These are phyloP conservation scores for Argopecten irradians DNA, from an alignment of 1,140 invertebrate genomes.

Conservation along the genomic window DNA sequence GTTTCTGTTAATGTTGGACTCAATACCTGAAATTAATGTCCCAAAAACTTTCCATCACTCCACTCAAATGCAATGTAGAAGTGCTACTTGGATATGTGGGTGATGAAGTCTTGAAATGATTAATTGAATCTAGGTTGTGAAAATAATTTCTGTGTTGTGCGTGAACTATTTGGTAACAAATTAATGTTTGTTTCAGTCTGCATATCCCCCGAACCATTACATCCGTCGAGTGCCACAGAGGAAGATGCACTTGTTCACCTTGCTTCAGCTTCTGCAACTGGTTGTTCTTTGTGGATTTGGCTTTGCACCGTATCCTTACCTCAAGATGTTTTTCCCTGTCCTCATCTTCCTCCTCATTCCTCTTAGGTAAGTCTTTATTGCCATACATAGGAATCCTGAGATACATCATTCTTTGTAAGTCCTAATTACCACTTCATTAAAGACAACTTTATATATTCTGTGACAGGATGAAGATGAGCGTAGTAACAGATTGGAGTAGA, in stretches of 20 bases:
- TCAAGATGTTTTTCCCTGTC: slow-evolving; percentile 84
- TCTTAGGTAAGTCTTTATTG: slow-evolving; percentile 78
- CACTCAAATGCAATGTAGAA: too few species aligned
- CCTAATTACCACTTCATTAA: not conserved
- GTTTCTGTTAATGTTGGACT: too few species aligned
- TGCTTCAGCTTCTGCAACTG: slow-evolving; percentile 82
- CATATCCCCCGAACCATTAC: slow-evolving; percentile 85
- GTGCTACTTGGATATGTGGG: too few species aligned
- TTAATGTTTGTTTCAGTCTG: slow-evolving; percentile 77
- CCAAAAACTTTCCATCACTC: too few species aligned
- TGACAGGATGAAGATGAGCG: not conserved
- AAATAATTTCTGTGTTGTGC: too few species aligned
- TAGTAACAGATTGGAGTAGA: not conserved
- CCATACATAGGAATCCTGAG: not conserved
- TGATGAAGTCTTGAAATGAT: too few species aligned
- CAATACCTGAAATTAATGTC: too few species aligned
- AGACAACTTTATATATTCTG: not conserved
- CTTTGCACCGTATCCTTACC: slow-evolving; percentile 81
- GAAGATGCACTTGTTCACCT: slow-evolving; percentile 83
- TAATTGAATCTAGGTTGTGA: too few species aligned
- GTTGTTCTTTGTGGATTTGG: slow-evolving; percentile 82
- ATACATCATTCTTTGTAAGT: not conserved
- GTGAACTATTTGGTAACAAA: too few species aligned
- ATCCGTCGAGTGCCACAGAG: slow-evolving; percentile 83
- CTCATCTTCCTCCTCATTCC: slow-evolving; percentile 82